phyloP scores from a whole-genome alignment of 2,888 invertebrate species.

The Barypeithes pellucidus region DNA sequence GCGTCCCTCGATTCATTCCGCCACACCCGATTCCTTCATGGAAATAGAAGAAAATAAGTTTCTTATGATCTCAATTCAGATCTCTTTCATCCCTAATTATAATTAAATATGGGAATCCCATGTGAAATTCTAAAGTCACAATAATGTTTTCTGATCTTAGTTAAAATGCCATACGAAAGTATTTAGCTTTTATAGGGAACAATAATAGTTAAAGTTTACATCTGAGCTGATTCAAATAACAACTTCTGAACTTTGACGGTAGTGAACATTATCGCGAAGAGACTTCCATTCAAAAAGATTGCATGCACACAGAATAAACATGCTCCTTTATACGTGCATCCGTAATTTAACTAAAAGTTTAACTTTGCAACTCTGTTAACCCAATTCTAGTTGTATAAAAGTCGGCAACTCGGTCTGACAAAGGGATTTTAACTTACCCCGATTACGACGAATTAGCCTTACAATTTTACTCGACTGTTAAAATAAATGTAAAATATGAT shows the following conservation, averaged over 20 bases:
- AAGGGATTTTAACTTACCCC: slow-evolving; percentile 3
- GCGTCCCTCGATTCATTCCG: no score
- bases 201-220: neutral
- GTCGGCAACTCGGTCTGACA: neutral
- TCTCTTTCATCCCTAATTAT: no score
- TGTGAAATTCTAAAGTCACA: no score
- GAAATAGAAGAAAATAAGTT: no score
- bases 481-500: neutral
- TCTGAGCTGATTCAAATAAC: slow-evolving; percentile 3
- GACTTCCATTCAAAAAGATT: slow-evolving; percentile 28
- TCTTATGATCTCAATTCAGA: no score
- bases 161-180: neutral
- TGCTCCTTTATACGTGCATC: slow-evolving; percentile 21
- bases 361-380: slow-evolving; percentile 28
- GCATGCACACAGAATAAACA: slow-evolving; percentile 37
- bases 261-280: slow-evolving; percentile 14
- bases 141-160: no score
- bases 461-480: neutral
- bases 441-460: neutral
- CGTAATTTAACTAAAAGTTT: slow-evolving; percentile 19
- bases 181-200: neutral
- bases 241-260: slow-evolving; percentile 18
- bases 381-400: slow-evolving; percentile 20
- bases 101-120: no score
- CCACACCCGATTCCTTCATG: no score